Evolutionary conservation across 1,140 invertebrate species (phyloP), one percentile per base, ranked within the genome.

Genomic region (Drosophila hydei): DNA sequence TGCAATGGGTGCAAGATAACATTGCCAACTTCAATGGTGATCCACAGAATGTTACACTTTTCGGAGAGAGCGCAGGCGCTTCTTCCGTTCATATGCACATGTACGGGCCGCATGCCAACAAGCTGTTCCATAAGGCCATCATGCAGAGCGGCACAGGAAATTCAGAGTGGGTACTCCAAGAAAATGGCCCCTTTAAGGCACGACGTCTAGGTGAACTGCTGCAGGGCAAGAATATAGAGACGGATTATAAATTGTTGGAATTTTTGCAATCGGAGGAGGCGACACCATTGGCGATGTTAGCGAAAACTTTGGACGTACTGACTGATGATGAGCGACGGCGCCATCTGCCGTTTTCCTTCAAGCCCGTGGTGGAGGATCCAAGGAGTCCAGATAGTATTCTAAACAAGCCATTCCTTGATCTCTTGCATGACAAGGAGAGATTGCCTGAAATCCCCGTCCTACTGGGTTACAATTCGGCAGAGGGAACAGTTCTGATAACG

Each of bases 21-120:
- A 94, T 95, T 47, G 83, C 92, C 18, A 77, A 89, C 55, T 95
- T 95, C 68, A 94, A 94, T 62, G 94, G 94, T 1, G 93, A 94
- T 88, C 91, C 93, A 0, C 79, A 93, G 16, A 93, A 93, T 55
- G 93, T 95, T 1, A 92, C 92, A 0, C 58, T 94, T 4, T 92
- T 92, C 14, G 94, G 93, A 0, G 93, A 94, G 62, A 92, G 92
- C 67, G 93, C 93, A 6, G 93, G 93, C 1, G 92, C 84, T 0
- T 79, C 90, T 7, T 63, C 90, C 7, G 92, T 92, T 16, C 88
- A 91, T 68, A 43, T 92, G 16, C 91, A 92, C 19, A 68, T 72
- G 0, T 78, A 87, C 23, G 65, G 83, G 1, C 38, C 63, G 5
- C 91, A 90, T 33, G 89, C 91, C 3, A 77, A 90, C 7, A 88